Evolutionary conservation across 2,797 vertebrate genomes (phyloP).

Genomic region (Eutrigla gurnardus): DNA sequence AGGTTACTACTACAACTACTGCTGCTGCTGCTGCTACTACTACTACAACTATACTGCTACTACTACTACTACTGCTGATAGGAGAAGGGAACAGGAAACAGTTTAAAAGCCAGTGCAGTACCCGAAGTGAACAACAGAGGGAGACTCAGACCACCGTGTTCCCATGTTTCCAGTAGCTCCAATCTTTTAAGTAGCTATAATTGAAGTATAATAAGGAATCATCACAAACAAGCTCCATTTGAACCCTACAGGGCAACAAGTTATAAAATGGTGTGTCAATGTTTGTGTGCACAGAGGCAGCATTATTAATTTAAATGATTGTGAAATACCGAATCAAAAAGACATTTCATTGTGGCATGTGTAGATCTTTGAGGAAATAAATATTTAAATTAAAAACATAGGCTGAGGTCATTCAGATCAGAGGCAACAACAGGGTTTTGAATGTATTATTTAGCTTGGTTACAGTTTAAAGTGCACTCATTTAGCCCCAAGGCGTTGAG

Average conservation of each 20-base stretch:
- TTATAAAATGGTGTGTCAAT: neutral
- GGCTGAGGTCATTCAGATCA: too few species aligned
- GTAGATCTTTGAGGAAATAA: too few species aligned
- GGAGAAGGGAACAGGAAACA: neutral
- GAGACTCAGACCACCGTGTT: slow-evolving; percentile 7
- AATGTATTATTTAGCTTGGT: neutral
- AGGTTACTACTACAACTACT: too few species aligned
- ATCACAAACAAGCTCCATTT: neutral
- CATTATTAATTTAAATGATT: neutral
- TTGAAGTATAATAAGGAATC: neutral
- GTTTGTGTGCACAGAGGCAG: neutral
- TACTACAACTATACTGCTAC: too few species aligned
- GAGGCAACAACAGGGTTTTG: neutral
- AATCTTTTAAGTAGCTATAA: neutral
- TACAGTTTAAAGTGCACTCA: neutral
- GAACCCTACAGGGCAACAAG: neutral
- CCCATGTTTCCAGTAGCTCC: neutral
- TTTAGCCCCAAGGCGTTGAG: neutral
- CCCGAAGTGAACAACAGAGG: slow-evolving; percentile 19
- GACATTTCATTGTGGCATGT: too few species aligned
- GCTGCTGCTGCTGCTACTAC: too few species aligned
- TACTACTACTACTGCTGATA: too few species aligned
- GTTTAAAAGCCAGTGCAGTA: neutral
- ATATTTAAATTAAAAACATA: too few species aligned
- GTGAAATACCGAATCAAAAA: too few species aligned